Evolutionary conservation across 2,113 vertebrate species (phyloP).

Genomic region (Peromyscus maniculatus): DNA sequence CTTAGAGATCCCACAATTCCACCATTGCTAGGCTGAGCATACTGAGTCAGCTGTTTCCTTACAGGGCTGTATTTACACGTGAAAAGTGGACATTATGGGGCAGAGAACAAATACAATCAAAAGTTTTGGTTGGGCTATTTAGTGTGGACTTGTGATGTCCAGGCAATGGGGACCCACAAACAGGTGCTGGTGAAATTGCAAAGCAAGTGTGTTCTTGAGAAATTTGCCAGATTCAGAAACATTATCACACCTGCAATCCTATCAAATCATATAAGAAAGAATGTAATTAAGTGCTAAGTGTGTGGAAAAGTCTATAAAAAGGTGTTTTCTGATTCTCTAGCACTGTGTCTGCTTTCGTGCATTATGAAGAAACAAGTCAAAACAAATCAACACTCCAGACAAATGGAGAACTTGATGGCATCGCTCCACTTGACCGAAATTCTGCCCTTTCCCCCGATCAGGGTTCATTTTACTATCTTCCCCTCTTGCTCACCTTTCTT

Average conservation of each 20-base stretch:
- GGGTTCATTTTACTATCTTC: background rate
- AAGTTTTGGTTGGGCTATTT: background rate
- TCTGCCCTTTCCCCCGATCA: background rate
- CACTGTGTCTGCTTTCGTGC: background rate
- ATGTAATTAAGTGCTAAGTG: slow-evolving; percentile 7
- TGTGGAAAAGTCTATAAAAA: background rate
- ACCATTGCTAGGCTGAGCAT: background rate
- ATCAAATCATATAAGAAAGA: slow-evolving; percentile 4
- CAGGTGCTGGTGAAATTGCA: slow-evolving; percentile 7
- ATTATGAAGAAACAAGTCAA: background rate
- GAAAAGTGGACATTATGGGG: background rate
- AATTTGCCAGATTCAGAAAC: slow-evolving; percentile 16
- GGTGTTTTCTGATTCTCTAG: background rate
- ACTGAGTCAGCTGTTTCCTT: background rate
- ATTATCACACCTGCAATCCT: slow-evolving; percentile 39
- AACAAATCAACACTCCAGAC: background rate
- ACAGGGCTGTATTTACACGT: background rate
- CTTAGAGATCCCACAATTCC: background rate
- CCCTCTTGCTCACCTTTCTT: background rate
- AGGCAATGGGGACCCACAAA: background rate
- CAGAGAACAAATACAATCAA: slow-evolving; percentile 15
- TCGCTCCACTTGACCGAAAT: background rate
- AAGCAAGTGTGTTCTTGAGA: slow-evolving; percentile 38
- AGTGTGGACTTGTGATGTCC: background rate
- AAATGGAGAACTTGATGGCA: background rate